Percentiles rank a stretch among this genome's conserved stretches.
These are phyloP conservation scores for Trachurus trachurus DNA, from an alignment of 2,797 vertebrate genomes.

Conservation along the genomic window DNA sequence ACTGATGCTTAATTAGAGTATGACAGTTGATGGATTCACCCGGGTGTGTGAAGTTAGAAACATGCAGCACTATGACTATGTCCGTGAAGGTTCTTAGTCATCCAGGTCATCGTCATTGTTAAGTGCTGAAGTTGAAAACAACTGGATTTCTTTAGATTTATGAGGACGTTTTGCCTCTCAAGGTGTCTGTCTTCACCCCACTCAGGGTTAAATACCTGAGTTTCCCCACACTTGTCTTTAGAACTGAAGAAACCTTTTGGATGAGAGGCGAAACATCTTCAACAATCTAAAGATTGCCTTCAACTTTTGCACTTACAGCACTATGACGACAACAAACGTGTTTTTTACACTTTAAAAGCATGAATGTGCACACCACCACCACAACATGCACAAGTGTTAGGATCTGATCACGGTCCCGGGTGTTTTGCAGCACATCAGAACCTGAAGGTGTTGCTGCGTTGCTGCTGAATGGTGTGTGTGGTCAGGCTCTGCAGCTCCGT, in stretches of 20 bases:
- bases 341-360: background rate
- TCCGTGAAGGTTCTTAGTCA: too few relatives aligned
- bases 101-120: too few relatives aligned
- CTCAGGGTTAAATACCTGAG: too few relatives aligned
- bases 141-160: too few relatives aligned
- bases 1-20: background rate
- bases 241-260: too few relatives aligned
- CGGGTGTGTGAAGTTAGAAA: background rate
- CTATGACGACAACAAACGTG: background rate
- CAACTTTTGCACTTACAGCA: too few relatives aligned
- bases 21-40: background rate
- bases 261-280: too few relatives aligned
- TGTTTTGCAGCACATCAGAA: background rate
- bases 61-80: background rate
- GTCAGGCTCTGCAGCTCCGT: background rate
- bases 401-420: background rate
- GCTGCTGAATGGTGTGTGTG: background rate
- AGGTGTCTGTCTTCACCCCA: too few relatives aligned
- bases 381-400: background rate
- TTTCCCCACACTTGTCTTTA: too few relatives aligned
- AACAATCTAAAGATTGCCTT: too few relatives aligned
- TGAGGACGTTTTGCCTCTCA: too few relatives aligned
- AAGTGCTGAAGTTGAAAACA: too few relatives aligned
- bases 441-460: background rate
- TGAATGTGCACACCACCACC: background rate